phyloP scores from a whole-genome alignment of 1,140 invertebrate genomes.

The Polyergus mexicanus region DNA sequence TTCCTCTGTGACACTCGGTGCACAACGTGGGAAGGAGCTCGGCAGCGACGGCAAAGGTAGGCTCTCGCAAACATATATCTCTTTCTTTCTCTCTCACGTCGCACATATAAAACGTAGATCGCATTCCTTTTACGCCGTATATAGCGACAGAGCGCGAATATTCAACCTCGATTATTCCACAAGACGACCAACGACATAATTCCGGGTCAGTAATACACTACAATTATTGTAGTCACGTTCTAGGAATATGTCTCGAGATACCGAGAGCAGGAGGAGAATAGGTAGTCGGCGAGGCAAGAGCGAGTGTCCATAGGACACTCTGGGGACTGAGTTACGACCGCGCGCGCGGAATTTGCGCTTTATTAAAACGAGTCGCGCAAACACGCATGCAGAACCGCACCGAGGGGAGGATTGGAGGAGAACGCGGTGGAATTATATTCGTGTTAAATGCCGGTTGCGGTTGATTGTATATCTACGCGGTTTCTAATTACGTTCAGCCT shows the following conservation, averaged over 20 bases:
- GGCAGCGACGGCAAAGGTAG: conserved; percentile 83
- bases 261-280: conserved; percentile 6
- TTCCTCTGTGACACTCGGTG: conserved; percentile 81
- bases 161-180: conserved; percentile 7
- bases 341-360: conserved; percentile 74
- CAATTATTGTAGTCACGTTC: conserved; percentile 65
- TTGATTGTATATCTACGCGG: conserved; percentile 30
- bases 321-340: conserved; percentile 67
- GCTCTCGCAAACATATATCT: conserved; percentile 14
- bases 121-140: background rate
- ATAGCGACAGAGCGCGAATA: too few relatives aligned
- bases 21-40: conserved; percentile 81
- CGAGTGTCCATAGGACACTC: conserved; percentile 46
- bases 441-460: conserved; percentile 46
- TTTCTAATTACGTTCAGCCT: conserved; percentile 12
- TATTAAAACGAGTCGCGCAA: conserved; percentile 72
- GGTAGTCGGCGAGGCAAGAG: conserved; percentile 25
- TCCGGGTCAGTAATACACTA: conserved; percentile 32
- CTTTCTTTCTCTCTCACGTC: background rate
- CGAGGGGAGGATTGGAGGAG: background rate
- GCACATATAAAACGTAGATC: background rate
- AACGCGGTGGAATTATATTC: conserved; percentile 42
- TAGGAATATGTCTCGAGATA: conserved; percentile 64
- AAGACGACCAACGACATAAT: conserved; percentile 18
- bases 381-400: conserved; percentile 11